Evolutionary conservation across 2,113 vertebrate species (phyloP).

Genomic region (Delphinapterus leucas): DNA sequence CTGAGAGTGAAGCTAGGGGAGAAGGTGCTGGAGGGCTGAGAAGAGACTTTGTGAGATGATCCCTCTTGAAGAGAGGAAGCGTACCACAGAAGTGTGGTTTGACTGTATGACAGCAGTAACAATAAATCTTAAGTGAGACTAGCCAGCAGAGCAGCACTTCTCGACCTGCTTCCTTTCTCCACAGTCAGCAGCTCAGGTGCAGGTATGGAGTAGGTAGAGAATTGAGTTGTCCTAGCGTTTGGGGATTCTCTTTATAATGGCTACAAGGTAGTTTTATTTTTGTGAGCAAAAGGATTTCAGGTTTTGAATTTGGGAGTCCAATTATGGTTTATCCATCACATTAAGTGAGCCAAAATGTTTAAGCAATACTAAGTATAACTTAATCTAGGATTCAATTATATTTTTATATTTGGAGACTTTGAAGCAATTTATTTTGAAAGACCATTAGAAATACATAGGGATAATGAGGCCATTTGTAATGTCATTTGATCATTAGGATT

Average conservation of each 20-base stretch:
- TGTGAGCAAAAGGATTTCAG: neutral
- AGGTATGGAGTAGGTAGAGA: neutral
- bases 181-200: neutral
- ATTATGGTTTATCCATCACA: neutral
- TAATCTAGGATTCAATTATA: neutral
- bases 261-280: neutral
- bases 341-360: neutral
- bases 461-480: neutral
- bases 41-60: neutral
- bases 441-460: neutral
- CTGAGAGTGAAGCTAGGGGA: neutral
- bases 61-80: neutral
- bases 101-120: neutral
- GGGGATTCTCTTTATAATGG: neutral
- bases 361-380: neutral
- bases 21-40: neutral
- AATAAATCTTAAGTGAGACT: neutral
- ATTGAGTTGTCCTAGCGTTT: neutral
- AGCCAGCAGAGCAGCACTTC: neutral
- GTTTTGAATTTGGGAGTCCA: neutral
- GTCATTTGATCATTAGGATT: neutral
- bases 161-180: neutral
- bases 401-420: slow-evolving; percentile 2
- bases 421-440: slow-evolving; percentile 12
- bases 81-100: neutral